Evolutionary conservation across 2,797 vertebrate genomes (phyloP).

Genomic region (Cossypha caffra): DNA sequence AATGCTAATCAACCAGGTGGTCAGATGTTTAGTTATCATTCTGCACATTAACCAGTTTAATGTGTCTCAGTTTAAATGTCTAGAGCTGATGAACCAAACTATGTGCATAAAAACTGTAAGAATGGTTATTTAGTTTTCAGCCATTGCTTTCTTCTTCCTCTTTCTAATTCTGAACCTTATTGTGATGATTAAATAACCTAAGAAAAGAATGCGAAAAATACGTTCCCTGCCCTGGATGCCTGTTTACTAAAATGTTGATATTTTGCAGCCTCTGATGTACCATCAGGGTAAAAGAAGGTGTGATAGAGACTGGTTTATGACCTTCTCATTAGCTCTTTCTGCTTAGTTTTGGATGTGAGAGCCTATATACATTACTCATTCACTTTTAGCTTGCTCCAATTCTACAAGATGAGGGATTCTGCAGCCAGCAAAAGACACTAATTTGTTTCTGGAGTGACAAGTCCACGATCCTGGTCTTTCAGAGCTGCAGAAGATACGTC

Average conservation of each 20-base stretch:
- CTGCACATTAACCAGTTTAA: constrained; percentile 37
- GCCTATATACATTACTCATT: background rate
- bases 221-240: accelerated
- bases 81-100: background rate
- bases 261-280: background rate
- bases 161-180: background rate
- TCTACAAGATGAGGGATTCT: background rate
- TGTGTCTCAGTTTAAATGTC: constrained; percentile 28
- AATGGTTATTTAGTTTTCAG: background rate
- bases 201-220: background rate
- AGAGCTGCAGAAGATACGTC: background rate
- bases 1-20: constrained; percentile 54
- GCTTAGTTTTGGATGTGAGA: background rate
- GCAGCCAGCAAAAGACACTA: accelerated
- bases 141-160: background rate
- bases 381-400: background rate
- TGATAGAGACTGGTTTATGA: background rate
- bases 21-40: constrained; percentile 49
- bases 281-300: background rate
- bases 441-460: background rate
- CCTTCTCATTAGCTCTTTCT: background rate
- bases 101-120: background rate
- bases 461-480: background rate
- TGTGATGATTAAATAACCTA: background rate
- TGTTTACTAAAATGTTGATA: background rate